Evolutionary conservation across 2,797 vertebrate genomes (phyloP).

Genomic region (Semaprochilodus insignis): DNA sequence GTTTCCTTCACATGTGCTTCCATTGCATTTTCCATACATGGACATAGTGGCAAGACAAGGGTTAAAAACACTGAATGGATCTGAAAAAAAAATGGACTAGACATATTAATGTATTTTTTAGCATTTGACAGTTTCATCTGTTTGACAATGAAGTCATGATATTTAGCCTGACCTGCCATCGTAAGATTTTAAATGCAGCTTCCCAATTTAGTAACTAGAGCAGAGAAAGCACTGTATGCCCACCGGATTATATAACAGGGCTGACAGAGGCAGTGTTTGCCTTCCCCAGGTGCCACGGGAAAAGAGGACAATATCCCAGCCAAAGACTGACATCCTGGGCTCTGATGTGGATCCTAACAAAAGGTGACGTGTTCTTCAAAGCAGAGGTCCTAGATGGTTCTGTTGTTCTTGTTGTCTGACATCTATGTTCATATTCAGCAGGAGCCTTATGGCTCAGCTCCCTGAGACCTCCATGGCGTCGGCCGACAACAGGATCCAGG

Average conservation of each 20-base stretch:
- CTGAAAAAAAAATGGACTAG: neutral
- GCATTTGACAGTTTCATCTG: too few species aligned
- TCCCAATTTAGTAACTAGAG: conserved; percentile 12
- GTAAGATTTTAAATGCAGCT: neutral
- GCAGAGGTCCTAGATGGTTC: conserved; percentile 37
- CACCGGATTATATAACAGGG: conserved; percentile 53
- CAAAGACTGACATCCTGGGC: conserved; percentile 88
- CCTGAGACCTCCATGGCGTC: conserved; percentile 81
- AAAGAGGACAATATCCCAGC: conserved; percentile 87
- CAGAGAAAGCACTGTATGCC: conserved; percentile 32
- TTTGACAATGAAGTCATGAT: neutral
- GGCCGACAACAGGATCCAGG: conserved; percentile 90
- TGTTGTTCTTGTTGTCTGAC: conserved; percentile 34
- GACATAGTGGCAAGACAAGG: neutral
- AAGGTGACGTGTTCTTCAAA: conserved; percentile 82
- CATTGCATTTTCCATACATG: neutral
- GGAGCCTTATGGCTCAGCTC: conserved; percentile 79
- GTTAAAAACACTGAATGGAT: neutral
- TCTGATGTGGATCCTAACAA: conserved; percentile 95
- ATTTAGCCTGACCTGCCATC: neutral
- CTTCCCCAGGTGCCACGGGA: conserved; percentile 91
- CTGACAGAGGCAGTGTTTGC: conserved; percentile 78
- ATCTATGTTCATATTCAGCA: conserved; percentile 56
- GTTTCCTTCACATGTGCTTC: neutral
- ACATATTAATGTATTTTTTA: neutral